Evolutionary conservation across 92 coral and sea anemone species (phyloP).

Genomic region (Blastomussa wellsi): DNA sequence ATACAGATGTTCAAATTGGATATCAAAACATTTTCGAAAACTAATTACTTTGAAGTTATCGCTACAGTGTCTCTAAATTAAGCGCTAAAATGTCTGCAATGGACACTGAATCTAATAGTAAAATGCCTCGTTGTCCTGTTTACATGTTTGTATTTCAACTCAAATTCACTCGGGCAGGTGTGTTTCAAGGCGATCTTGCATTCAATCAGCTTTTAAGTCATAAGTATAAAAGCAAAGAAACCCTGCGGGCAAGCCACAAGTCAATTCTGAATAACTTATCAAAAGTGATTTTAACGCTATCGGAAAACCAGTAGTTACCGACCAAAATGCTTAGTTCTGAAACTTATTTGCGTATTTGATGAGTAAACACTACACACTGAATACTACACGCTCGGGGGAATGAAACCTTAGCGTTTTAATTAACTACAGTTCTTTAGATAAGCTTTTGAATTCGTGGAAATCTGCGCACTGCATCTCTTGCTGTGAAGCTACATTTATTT

Average conservation of each 20-base stretch:
- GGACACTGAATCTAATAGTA: not conserved
- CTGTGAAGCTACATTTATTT: not conserved
- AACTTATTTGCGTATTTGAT: not conserved
- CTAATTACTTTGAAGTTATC: not conserved
- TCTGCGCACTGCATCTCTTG: not conserved
- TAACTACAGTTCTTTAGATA: not conserved
- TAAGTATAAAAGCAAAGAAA: not conserved
- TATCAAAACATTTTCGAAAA: not conserved
- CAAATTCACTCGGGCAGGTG: not conserved
- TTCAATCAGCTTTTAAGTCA: not conserved
- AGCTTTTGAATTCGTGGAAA: not conserved
- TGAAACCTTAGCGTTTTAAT: not conserved
- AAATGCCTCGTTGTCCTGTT: not conserved
- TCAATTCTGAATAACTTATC: not conserved
- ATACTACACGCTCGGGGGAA: too few relatives aligned
- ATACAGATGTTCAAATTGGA: not conserved
- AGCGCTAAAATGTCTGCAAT: not conserved
- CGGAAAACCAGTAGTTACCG: not conserved
- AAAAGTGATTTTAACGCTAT: not conserved
- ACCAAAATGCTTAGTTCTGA: not conserved
- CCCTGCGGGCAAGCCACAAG: slow-evolving; percentile 9
- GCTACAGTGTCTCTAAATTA: not conserved
- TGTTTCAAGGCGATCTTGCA: not conserved
- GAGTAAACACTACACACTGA: not conserved
- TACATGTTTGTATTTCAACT: not conserved